Evolutionary conservation across 1,140 invertebrate species (phyloP).

Genomic region (Bombus superbus): DNA sequence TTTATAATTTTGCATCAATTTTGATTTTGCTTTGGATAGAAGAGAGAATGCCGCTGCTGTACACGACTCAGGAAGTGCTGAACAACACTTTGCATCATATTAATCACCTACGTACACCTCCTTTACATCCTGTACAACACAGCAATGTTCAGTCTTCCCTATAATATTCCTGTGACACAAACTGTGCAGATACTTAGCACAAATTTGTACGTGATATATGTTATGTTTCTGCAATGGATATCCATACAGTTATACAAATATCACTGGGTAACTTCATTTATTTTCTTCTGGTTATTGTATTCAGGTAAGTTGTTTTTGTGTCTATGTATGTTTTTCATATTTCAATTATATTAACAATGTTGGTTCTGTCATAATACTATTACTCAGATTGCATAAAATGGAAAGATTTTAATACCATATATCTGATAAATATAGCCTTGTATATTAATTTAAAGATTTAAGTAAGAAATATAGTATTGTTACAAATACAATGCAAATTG

Average conservation of each 20-base stretch:
- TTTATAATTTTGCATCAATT: slow-evolving; percentile 76
- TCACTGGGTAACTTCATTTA: slow-evolving; percentile 74
- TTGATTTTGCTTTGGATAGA: slow-evolving; percentile 77
- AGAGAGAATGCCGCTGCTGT: slow-evolving; percentile 82
- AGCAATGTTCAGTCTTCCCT: slow-evolving; percentile 76
- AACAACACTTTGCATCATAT: slow-evolving; percentile 81
- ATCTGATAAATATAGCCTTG: too few relatives aligned
- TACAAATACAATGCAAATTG: neutral
- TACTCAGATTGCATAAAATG: neutral
- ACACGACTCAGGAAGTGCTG: slow-evolving; percentile 81
- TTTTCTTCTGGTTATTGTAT: slow-evolving; percentile 76
- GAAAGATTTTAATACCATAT: neutral
- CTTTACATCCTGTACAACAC: slow-evolving; percentile 75
- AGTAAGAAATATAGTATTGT: neutral
- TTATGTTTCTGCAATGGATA: slow-evolving; percentile 64
- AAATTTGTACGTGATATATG: slow-evolving; percentile 61
- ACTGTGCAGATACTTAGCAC: slow-evolving; percentile 59
- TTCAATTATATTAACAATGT: neutral
- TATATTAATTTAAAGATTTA: neutral
- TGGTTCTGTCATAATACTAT: neutral
- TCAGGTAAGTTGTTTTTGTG: slow-evolving; percentile 75
- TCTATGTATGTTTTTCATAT: slow-evolving; percentile 26
- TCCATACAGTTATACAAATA: slow-evolving; percentile 69
- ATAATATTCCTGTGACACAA: slow-evolving; percentile 57
- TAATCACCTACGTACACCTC: slow-evolving; percentile 76